Evolutionary conservation across 1,140 invertebrate genomes (phyloP).

Genomic region (Drosophila ohnishii): DNA sequence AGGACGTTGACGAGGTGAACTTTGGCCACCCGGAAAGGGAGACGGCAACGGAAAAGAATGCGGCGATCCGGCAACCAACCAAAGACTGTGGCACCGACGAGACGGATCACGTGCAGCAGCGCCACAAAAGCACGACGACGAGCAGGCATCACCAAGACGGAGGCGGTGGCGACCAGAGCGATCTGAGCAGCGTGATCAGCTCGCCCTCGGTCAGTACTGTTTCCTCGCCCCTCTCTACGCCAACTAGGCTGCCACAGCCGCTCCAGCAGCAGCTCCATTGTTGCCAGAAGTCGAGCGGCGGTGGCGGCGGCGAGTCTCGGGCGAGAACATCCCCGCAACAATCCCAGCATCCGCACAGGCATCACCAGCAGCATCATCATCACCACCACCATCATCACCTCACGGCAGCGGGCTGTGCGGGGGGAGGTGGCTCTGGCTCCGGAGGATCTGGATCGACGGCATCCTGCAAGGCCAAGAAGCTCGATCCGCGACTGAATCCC

Average conservation of each 20-base stretch:
- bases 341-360: slow-evolving; percentile 50
- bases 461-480: slow-evolving; percentile 74
- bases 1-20: slow-evolving; percentile 71
- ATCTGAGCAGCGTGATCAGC: slow-evolving; percentile 73
- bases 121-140: slow-evolving; percentile 56
- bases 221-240: slow-evolving; percentile 78
- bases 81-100: slow-evolving; percentile 77
- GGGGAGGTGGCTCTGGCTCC: slow-evolving; percentile 9
- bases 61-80: slow-evolving; percentile 54
- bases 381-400: slow-evolving; percentile 66
- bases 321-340: slow-evolving; percentile 57
- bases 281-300: slow-evolving; percentile 57
- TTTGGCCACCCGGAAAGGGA: slow-evolving; percentile 56
- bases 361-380: slow-evolving; percentile 61
- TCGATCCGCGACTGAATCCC: slow-evolving; percentile 78
- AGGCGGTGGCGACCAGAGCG: slow-evolving; percentile 65
- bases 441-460: slow-evolving; percentile 22
- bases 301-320: slow-evolving; percentile 27
- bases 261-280: slow-evolving; percentile 63
- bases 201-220: slow-evolving; percentile 77
- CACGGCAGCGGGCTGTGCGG: slow-evolving; percentile 41
- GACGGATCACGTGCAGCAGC: slow-evolving; percentile 76
- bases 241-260: slow-evolving; percentile 69
- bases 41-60: slow-evolving; percentile 28
- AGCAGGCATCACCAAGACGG: slow-evolving; percentile 53